Conservation (phyloP, 2,797 vertebrate species). For the Cynopterus sphinx region DNA sequence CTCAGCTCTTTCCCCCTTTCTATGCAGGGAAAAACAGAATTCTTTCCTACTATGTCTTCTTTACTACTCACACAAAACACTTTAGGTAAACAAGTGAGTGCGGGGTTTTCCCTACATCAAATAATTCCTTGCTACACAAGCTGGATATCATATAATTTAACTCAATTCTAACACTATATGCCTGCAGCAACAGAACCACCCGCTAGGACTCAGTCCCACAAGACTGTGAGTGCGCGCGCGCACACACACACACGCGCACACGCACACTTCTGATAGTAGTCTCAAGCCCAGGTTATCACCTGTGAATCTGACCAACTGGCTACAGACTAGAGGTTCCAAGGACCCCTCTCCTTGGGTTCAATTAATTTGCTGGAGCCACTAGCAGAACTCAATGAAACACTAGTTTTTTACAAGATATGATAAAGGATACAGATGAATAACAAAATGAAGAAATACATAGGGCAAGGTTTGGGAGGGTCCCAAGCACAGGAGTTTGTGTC, state of each 20-base stretch:
- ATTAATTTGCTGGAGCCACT: too few relatives aligned
- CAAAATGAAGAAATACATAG: too few relatives aligned
- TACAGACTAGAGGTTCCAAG: too few relatives aligned
- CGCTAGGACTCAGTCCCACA: neutral
- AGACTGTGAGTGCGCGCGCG: neutral
- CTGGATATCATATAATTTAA: neutral
- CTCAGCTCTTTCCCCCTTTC: neutral
- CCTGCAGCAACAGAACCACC: neutral
- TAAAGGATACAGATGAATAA: too few relatives aligned
- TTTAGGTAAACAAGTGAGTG: neutral
- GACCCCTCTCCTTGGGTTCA: too few relatives aligned
- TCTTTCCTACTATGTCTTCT: neutral
- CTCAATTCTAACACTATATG: neutral
- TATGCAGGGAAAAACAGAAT: neutral
- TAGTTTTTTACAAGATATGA: too few relatives aligned
- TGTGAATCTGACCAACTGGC: neutral
- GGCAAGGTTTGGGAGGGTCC: too few relatives aligned
- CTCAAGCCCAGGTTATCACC: neutral
- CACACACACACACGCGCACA: too few relatives aligned
- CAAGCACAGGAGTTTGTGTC: too few relatives aligned
- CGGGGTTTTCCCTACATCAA: neutral
- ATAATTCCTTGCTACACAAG: neutral
- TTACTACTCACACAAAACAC: neutral
- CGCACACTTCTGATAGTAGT: too few relatives aligned
- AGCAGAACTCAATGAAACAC: too few relatives aligned